Base-by-base conservation (phyloP, 2,113 vertebrate genomes). In the Aegypius monachus region DNA sequence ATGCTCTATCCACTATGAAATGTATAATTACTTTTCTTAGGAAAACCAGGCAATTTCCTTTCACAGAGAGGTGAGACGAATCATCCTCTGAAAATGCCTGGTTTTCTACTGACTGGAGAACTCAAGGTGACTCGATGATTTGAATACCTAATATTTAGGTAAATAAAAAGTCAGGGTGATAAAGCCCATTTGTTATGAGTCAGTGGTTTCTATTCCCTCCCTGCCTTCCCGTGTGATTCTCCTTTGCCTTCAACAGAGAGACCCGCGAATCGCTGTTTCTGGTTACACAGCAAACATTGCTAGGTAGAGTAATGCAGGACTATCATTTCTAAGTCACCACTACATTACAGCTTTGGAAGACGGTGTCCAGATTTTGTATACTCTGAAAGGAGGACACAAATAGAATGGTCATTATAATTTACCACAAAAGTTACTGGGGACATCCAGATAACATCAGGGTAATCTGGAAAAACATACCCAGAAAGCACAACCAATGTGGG, bases 221-320 rank as follows among this genome's bases (percentile, higher is more conserved):
- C 29, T 12, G 6, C 4, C 9, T 36, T 62, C n/a, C n/a, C 0
- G 0, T 12, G 18, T 26, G 42, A 74, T 62, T 62, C 27, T 74
- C n/a, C 22, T 55, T 34, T 84, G 62, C 31, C 43, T 81, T 58
- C 38, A 48, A 48, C 11, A 45, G 32, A 63, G 7, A 19, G 11
- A 42, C n/a, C 32, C 26, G 16, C 21, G 48, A 81, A 63, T n/a
- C 0, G 0, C 42, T 27, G 50, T 26, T 56, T 42, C 48, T 75
- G 38, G 19, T 59, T 65, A 71, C 38, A 53, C 26, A 71, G 50
- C 36, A 27, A 52, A 32, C 1, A 0, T 31, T 65, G 14, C 75
- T 65, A 70, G 25, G 25, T 26, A 40, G 29, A 27, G 27, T 50
- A 68, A 63, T 27, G 38, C 32, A 71, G 26, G 29, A 45, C 36